These are phyloP conservation scores for Xenentodon cancila DNA, from an alignment of 2,797 vertebrate genomes.

Conservation along the genomic window DNA sequence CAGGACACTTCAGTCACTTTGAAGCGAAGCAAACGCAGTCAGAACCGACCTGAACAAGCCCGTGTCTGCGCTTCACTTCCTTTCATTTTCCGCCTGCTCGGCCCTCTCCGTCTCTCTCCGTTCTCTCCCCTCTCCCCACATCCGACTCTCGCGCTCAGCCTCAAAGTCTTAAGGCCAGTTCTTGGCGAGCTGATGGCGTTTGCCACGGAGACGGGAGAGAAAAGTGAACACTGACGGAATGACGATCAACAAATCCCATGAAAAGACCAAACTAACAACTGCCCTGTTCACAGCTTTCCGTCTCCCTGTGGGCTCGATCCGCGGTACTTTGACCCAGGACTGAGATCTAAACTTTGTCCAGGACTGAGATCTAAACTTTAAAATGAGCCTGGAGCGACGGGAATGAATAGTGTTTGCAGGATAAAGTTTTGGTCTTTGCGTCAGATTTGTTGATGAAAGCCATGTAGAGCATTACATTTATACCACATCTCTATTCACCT, in stretches of 20 bases:
- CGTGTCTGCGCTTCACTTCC: background rate
- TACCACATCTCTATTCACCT: background rate
- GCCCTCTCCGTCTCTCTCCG: too few species aligned
- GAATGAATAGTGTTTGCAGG: background rate
- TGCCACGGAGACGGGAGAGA: constrained; percentile 1
- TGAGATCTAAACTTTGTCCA: constrained; percentile 6
- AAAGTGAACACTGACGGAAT: constrained; percentile 11
- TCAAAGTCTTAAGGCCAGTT: constrained; percentile 19
- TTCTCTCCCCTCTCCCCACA: background rate
- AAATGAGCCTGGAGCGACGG: constrained; percentile 13
- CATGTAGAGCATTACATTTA: background rate
- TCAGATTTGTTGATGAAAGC: constrained; percentile 21
- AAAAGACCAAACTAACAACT: background rate
- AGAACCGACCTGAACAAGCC: constrained; percentile 17
- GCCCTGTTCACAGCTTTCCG: background rate
- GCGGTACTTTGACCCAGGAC: constrained; percentile 1
- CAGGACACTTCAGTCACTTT: constrained; percentile 46
- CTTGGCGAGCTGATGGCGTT: constrained; percentile 21
- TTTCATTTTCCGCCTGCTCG: background rate
- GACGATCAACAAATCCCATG: constrained; percentile 16
- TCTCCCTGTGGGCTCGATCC: background rate
- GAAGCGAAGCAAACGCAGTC: constrained; percentile 14
- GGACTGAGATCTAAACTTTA: constrained; percentile 6
- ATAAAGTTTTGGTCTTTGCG: constrained; percentile 1
- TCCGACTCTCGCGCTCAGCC: constrained; percentile 8